Evolutionary conservation across 2,797 vertebrate species (phyloP).

Genomic region (Linurgus olivaceus): DNA sequence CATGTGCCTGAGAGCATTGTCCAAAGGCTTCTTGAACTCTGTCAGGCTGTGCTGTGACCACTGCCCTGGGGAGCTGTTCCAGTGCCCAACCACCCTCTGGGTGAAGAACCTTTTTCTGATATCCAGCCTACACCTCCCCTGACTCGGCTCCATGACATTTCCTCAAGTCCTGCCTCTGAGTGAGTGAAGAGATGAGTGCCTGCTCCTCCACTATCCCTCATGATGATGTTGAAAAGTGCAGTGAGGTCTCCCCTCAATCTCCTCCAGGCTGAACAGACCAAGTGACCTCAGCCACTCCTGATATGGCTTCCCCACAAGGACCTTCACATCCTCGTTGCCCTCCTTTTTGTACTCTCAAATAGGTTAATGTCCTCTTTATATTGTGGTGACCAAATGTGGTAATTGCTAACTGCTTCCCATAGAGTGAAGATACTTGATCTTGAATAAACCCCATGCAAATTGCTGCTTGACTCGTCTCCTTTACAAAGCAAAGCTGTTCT

Average conservation of each 20-base stretch:
- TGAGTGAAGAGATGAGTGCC: neutral
- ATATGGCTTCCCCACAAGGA: fast-evolving
- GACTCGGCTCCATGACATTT: neutral
- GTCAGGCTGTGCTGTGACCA: neutral
- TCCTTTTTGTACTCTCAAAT: neutral
- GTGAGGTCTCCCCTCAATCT: neutral
- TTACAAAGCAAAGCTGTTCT: constrained; percentile 1
- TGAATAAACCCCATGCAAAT: neutral
- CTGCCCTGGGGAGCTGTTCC: neutral
- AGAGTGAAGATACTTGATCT: neutral
- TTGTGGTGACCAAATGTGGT: neutral
- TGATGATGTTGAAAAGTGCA: fast-evolving
- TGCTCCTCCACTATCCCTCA: neutral
- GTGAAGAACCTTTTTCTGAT: neutral
- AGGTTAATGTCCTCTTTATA: neutral
- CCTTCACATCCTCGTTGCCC: fast-evolving
- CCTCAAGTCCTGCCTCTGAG: neutral
- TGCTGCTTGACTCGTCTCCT: neutral
- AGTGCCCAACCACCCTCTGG: fast-evolving
- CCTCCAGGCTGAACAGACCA: neutral
- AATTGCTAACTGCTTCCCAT: neutral
- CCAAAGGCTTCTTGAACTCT: neutral
- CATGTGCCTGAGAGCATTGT: fast-evolving
- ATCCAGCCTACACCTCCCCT: neutral
- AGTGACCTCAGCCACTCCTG: neutral